These are phyloP conservation scores for Rhinogobius similis DNA, from an alignment of 2,113 vertebrate species.

Conservation along the genomic window DNA sequence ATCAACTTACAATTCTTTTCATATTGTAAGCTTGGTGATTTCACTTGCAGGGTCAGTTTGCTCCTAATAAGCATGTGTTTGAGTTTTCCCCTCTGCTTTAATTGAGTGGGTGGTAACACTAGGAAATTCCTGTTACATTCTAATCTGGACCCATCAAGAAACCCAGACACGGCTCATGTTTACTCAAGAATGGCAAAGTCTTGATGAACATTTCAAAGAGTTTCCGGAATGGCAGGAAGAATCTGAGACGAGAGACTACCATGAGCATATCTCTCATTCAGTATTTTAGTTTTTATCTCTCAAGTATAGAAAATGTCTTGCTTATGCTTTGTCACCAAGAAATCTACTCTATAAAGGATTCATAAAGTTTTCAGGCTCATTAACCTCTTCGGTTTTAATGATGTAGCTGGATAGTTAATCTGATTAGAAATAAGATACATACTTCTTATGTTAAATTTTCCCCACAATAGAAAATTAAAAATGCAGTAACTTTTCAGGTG, in stretches of 20 bases:
- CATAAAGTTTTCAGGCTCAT: neutral
- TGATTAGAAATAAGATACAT: no score
- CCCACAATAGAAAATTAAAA: neutral
- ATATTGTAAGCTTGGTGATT: neutral
- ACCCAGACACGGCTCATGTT: conserved; percentile 45
- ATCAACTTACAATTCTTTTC: neutral
- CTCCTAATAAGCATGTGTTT: neutral
- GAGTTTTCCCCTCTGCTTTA: neutral
- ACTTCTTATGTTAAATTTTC: no score
- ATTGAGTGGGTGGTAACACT: conserved; percentile 45
- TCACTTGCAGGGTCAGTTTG: neutral
- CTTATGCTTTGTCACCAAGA: neutral
- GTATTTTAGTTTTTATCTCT: neutral
- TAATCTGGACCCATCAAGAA: conserved; percentile 56
- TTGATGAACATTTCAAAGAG: conserved; percentile 58
- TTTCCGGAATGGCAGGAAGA: conserved; percentile 64
- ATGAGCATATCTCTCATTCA: neutral
- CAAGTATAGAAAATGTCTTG: neutral
- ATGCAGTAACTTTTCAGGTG: no score
- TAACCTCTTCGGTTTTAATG: no score
- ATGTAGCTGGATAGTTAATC: no score
- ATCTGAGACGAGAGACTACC: neutral
- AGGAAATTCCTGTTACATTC: conserved; percentile 61
- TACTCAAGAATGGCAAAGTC: conserved; percentile 40
- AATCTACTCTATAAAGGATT: neutral